Evolutionary conservation across 2,113 vertebrate genomes (phyloP).

Genomic region (Anguilla rostrata): DNA sequence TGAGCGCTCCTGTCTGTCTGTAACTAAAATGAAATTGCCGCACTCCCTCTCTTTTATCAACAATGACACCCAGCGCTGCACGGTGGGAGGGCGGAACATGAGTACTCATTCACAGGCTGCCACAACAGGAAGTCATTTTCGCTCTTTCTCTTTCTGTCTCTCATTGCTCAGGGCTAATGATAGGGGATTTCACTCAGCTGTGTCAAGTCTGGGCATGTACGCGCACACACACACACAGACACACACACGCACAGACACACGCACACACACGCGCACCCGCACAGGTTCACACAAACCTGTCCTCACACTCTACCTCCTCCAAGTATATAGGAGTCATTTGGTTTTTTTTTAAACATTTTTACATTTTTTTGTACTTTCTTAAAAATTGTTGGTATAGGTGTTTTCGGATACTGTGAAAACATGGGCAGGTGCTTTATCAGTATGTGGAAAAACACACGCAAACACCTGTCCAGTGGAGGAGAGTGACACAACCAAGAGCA

Average conservation of each 20-base stretch:
- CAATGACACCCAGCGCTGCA: conserved; percentile 8
- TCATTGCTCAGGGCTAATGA: neutral
- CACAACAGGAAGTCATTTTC: neutral
- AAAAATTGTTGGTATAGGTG: neutral
- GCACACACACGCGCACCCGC: neutral
- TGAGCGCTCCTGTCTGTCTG: conserved; percentile 16
- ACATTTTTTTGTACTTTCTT: neutral
- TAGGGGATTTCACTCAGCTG: conserved; percentile 22
- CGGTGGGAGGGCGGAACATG: neutral
- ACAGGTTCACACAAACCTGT: conserved; percentile 35
- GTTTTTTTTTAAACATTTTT: neutral
- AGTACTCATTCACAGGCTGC: neutral
- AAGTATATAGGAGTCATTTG: too few relatives aligned
- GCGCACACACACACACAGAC: neutral
- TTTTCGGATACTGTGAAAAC: neutral
- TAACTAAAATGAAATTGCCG: conserved; percentile 38
- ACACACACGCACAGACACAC: conserved; percentile 15
- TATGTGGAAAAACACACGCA: neutral
- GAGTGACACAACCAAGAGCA: conserved; percentile 6
- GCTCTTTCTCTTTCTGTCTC: conserved; percentile 6
- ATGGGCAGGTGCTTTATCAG: neutral
- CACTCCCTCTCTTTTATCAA: conserved; percentile 40
- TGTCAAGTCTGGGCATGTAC: conserved; percentile 17
- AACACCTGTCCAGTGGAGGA: conserved; percentile 34
- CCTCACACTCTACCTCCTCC: neutral